Evolutionary conservation across 2,113 vertebrate species (phyloP), one percentile per base, ranked within the genome.

Genomic region (Semnornis frantzii): DNA sequence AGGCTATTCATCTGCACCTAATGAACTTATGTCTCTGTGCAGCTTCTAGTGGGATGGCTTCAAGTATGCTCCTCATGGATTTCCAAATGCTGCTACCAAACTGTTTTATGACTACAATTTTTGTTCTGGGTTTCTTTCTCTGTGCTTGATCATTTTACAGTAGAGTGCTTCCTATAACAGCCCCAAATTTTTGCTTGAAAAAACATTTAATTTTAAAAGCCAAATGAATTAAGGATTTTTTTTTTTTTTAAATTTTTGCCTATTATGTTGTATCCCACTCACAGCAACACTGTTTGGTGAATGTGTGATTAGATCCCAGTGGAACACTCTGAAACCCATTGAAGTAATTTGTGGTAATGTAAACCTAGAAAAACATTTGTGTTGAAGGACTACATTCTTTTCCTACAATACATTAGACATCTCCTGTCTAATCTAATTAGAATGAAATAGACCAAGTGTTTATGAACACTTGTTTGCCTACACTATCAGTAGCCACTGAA

Each of bases 81-180:
- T 94, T 94, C 60, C 58, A 85, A 62, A 91, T 86, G 42, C 14
- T 77, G 25, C 89, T 90, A 86, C 79, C 78, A 89, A 63, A 44
- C 52, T 87, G 27, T 65, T 86, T 55, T 37, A 24, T 65, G 62
- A 65, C 83, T 72, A 28, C 64, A 46, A 37, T 62, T 92, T 85
- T 70, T 92, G 10, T 82, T 90, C 66, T 20, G 3, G 23, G 89
- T 92, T 82, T 87, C 48, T 80, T 91, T 34, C 46, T 85, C n/a
- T 71, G 6, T 46, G 24, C 60, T 87, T 63, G 63, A 69, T 85
- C 55, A 31, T 89, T 91, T 90, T 48, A 60, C 54, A 57, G 57
- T 57, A 60, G 65, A 95, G 23, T 74, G 58, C 31, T 12, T 93
- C 44, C 34, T 91, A 8, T 33, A 92, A 54, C 9, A 70, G 31